Percentiles rank a stretch among this genome's conserved stretches.
Conservation (phyloP, 2,888 invertebrate species). For the Bibio marci region DNA sequence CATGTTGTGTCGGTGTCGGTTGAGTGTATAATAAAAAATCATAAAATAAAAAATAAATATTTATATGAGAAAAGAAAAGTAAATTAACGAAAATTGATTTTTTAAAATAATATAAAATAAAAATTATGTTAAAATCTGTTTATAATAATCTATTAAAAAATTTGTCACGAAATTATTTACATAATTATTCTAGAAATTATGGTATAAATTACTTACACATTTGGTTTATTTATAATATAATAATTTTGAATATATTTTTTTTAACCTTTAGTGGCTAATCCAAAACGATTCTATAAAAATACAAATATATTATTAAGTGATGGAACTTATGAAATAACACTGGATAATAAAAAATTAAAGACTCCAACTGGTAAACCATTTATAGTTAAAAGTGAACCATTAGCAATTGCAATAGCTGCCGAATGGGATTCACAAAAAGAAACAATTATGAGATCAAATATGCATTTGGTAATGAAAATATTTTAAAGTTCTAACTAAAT, state of each 20-base stretch:
- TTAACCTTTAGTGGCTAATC: background rate
- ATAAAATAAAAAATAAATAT: too few relatives aligned
- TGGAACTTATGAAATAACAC: constrained; percentile 63
- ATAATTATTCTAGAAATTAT: too few relatives aligned
- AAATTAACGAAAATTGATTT: too few relatives aligned
- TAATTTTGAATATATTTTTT: background rate
- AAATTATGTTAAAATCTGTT: too few relatives aligned
- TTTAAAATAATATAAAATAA: too few relatives aligned
- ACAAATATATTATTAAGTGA: constrained; percentile 53
- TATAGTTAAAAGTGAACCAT: constrained; percentile 60
- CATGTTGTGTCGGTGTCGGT: too few relatives aligned
- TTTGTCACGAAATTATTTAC: background rate
- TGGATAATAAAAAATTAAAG: constrained; percentile 78
- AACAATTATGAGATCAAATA: constrained; percentile 53
- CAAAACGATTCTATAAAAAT: constrained; percentile 54
- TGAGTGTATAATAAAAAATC: too few relatives aligned
- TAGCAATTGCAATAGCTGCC: constrained; percentile 82
- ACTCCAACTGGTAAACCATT: constrained; percentile 73
- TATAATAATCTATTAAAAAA: background rate
- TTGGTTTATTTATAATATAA: background rate
- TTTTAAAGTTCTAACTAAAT: too few relatives aligned
- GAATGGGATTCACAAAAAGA: constrained; percentile 88
- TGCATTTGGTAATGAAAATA: constrained; percentile 91
- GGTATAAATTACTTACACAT: too few relatives aligned
- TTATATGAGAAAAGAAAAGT: too few relatives aligned